Evolutionary conservation across 2,888 invertebrate genomes (phyloP), one percentile per base, ranked within the genome.

Genomic region (Polia nebulosa): DNA sequence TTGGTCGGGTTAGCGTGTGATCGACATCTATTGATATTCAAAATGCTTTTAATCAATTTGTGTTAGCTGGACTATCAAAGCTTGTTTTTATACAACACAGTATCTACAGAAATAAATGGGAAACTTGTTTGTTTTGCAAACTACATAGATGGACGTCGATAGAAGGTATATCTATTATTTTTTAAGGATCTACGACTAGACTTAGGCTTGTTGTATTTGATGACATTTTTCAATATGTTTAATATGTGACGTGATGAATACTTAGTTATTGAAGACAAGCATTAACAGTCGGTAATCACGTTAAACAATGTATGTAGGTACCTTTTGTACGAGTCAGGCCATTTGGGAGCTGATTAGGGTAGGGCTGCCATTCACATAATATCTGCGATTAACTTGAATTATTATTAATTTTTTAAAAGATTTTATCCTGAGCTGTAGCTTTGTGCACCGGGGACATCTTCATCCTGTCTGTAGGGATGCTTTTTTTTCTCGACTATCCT

Each of bases 241-340:
- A 47, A 17, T 55, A 25, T 22, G 58, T 39, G 70, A 60, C 44
- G 34, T 6, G n/a, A 44, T 70, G 41, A 70, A 59, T 70, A 71
- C 70, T 51, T n/a, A n/a, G n/a, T n/a, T 29, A 70, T 52, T 13
- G 32, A 71, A 25, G 20, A 15, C 63, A 55, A 67, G 47, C 53
- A 59, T 65, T 47, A 72, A 65, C 58, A 58, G 57, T 63, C 49
- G 25, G 58, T 76, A 51, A 76, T 68, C 52, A 70, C 45, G 56
- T 57, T 61, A 67, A 55, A 59, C 52, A 47, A 66, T 68, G 32
- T 76, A 60, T 49, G 55, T 60, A 44, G 32, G 53, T 68, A 64
- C 53, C 67, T 71, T 55, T 39, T 52, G 69, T 63, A 69, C 66
- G 69, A 73, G 76, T 49, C 57, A 29, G 44, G n/a, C 57, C 70